phyloP scores from a whole-genome alignment of 2,888 invertebrate species.

The Aplocera efformata region DNA sequence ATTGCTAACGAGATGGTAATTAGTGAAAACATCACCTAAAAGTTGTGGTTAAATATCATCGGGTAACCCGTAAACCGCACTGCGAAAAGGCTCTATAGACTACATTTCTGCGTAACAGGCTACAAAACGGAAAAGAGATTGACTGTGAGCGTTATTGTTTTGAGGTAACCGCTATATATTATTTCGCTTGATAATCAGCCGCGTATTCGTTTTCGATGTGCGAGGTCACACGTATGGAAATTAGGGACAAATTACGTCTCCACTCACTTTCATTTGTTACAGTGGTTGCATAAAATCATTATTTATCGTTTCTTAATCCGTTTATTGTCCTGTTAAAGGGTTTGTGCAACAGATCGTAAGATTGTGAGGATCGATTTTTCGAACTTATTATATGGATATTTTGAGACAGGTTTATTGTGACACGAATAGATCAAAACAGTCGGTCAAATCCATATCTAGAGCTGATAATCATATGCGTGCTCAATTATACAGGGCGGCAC shows the following conservation, averaged over 20 bases:
- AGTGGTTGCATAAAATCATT: constrained; percentile 64
- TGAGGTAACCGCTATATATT: too few species aligned
- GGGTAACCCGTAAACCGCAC: constrained; percentile 38
- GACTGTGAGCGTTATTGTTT: not conserved
- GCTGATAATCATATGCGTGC: constrained; percentile 61
- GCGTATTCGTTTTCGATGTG: constrained; percentile 5
- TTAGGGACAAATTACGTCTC: constrained; percentile 75
- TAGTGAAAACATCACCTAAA: constrained; percentile 72
- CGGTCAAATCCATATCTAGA: constrained; percentile 56
- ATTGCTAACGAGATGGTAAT: constrained; percentile 79
- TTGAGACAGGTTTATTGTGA: constrained; percentile 39
- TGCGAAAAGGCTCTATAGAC: not conserved
- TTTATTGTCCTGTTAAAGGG: constrained; percentile 52
- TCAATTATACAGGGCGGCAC: constrained; percentile 25
- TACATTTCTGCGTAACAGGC: not conserved
- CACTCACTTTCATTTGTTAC: constrained; percentile 69
- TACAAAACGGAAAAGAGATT: too few species aligned
- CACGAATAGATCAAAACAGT: constrained; percentile 55
- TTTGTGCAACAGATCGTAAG: constrained; percentile 46
- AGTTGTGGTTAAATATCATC: constrained; percentile 64
- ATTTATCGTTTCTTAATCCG: constrained; percentile 64
- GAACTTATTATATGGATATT: constrained; percentile 24
- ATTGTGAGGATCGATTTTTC: constrained; percentile 40
- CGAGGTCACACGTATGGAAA: constrained; percentile 55
- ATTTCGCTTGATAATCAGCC: too few species aligned